Evolutionary conservation across 1,140 invertebrate genomes (phyloP).

Genomic region (Pseudomyrmex dendroicus): DNA sequence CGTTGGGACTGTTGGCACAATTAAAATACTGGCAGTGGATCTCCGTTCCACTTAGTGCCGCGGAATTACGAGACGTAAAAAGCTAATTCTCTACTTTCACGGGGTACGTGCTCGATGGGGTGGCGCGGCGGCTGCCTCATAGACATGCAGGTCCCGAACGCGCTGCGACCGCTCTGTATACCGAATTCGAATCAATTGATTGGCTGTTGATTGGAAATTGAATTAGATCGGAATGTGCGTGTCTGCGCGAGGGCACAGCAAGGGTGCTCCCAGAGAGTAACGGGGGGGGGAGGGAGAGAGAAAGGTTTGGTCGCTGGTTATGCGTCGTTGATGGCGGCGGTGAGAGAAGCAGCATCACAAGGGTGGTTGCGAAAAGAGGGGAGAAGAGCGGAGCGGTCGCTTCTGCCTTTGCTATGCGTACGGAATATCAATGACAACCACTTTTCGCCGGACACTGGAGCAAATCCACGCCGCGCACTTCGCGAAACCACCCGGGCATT

Average conservation of each 20-base stretch:
- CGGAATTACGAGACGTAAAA: conserved; percentile 75
- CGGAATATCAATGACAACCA: conserved; percentile 82
- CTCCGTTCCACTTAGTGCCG: conserved; percentile 62
- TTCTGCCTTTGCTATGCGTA: conserved; percentile 78
- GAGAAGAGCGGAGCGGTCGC: conserved; percentile 67
- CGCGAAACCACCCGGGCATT: conserved; percentile 24
- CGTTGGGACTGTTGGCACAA: conserved; percentile 46
- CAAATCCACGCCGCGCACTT: conserved; percentile 57
- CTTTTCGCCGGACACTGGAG: conserved; percentile 71
- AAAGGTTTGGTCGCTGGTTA: conserved; percentile 21
- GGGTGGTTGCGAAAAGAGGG: conserved; percentile 65
- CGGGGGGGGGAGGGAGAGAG: neutral
- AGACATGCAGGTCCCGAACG: conserved; percentile 80
- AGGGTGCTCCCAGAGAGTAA: neutral
- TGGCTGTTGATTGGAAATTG: conserved; percentile 87
- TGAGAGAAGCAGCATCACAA: conserved; percentile 29
- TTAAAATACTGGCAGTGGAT: conserved; percentile 71
- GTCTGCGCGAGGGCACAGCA: conserved; percentile 72
- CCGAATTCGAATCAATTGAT: conserved; percentile 87
- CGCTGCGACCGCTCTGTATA: conserved; percentile 82
- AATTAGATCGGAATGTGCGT: conserved; percentile 86
- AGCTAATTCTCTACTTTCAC: conserved; percentile 78
- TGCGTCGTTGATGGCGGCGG: conserved; percentile 53
- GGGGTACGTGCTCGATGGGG: conserved; percentile 64
- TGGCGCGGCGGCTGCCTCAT: conserved; percentile 74